Evolutionary conservation across 1,140 invertebrate species (phyloP).

Genomic region (Eupristina koningsbergeri): DNA sequence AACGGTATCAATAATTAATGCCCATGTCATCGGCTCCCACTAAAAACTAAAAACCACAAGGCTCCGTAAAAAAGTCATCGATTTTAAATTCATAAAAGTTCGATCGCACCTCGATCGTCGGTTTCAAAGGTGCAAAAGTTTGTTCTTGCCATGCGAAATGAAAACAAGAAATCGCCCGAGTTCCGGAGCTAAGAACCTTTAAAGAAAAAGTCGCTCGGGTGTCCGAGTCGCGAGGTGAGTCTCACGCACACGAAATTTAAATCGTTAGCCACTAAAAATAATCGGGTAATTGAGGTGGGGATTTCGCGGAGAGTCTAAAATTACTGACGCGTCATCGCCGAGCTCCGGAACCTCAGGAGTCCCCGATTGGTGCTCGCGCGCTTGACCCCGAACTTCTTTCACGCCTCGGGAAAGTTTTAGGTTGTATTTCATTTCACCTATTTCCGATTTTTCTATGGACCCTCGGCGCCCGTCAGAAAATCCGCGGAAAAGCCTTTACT

Average conservation of each 20-base stretch:
- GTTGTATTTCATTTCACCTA: not conserved
- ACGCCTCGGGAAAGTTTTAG: conserved; percentile 8
- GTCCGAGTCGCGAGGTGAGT: not conserved
- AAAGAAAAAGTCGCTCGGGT: too few relatives aligned
- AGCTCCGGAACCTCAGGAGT: not conserved
- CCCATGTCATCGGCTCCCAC: too few relatives aligned
- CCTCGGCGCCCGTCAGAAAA: too few relatives aligned
- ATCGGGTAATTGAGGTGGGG: conserved; percentile 27
- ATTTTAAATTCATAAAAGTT: not conserved
- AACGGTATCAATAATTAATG: not conserved
- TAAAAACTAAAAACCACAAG: not conserved
- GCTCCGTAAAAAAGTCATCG: not conserved
- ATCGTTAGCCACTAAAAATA: conserved; percentile 37
- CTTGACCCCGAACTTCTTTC: conserved; percentile 50
- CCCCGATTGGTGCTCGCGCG: conserved; percentile 10
- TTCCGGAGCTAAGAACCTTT: too few relatives aligned
- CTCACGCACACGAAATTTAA: not conserved
- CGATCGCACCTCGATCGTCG: too few relatives aligned
- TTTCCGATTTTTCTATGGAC: not conserved
- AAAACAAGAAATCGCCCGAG: too few relatives aligned
- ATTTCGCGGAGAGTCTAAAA: conserved; percentile 48
- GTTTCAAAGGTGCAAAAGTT: not conserved
- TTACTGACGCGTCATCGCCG: conserved; percentile 47
- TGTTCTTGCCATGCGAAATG: too few relatives aligned
- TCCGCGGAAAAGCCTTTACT: too few relatives aligned